phyloP scores from a whole-genome alignment of 2,113 vertebrate species.

The Ochotona princeps region DNA sequence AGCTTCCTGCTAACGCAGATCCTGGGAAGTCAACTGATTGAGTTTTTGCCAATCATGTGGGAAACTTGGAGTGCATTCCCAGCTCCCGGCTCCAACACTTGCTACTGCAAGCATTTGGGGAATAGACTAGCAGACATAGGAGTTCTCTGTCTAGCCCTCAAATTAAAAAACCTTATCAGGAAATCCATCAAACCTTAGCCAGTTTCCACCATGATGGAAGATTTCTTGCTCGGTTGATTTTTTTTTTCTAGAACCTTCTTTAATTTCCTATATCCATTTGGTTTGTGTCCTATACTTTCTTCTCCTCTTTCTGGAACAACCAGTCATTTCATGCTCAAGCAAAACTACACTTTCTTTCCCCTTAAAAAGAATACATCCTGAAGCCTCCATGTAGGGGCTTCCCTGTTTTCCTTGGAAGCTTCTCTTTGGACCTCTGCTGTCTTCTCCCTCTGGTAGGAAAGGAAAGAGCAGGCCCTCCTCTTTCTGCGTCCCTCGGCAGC shows the following conservation, averaged over 20 bases:
- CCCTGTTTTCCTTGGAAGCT: neutral
- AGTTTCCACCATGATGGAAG: neutral
- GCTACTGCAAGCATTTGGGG: too few species aligned
- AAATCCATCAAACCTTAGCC: neutral
- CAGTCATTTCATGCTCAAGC: neutral
- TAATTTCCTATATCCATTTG: neutral
- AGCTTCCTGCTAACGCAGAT: too few species aligned
- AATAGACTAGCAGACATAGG: too few species aligned
- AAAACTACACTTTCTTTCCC: neutral
- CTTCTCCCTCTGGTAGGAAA: neutral
- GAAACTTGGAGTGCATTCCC: too few species aligned
- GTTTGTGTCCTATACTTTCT: neutral
- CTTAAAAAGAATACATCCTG: neutral
- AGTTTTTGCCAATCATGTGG: too few species aligned
- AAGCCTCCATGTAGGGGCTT: neutral
- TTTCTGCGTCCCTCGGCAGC: neutral
- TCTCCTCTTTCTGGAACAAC: neutral
- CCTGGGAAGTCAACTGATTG: too few species aligned
- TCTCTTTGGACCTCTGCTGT: neutral
- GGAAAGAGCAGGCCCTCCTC: neutral
- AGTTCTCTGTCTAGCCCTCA: too few species aligned
- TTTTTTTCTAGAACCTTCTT: constrained; percentile 34
- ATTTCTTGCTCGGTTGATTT: too few species aligned
- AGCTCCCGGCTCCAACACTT: too few species aligned
- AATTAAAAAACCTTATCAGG: neutral